Base-by-base conservation (phyloP, 2,113 vertebrate genomes). In the Xiphophorus couchianus region DNA sequence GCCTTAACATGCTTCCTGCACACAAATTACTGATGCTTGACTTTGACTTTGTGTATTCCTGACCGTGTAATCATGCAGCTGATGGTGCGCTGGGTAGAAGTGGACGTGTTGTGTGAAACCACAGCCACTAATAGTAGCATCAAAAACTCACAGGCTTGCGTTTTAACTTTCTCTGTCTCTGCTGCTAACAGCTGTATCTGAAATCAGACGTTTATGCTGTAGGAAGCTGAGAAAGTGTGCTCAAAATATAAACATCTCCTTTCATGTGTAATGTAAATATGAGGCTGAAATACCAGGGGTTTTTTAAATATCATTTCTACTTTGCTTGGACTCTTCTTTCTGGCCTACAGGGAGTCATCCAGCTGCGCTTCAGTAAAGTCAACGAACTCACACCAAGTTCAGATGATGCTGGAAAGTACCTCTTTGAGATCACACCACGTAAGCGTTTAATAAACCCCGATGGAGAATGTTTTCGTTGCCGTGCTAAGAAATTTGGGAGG, bases 351-450 rank as follows among this genome's bases (percentile, higher is more conserved):
- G 97, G 97, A 12, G 94, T 82, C 69, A 92, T 99, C 76, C 91
- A 90, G 71, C 93, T 99, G 31, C 95, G 94, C 42, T 95, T 95
- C 76, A 95, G 96, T 84, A 95, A 95, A 73, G 89, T 99, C 74
- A 96, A 94, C 19, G 96, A 99, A 86, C 89, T 97, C 8, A 90
- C 94, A 42, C 82, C 80, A 1, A 96, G 93, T 79, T 88, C 95
- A 0, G 97, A 99, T 27, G 97, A 99, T 48, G 92, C 92, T 0
- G 96, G 96, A 44, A 98, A 96, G 69, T 97, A 95, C 89, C 95
- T 98, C 76, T 99, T 99, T 0, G 97, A 99, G 88, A 95, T 99
- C 75, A 91, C 95, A 80, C 96, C 96, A 94, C 96, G 98, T 98
- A 90, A 91, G 96, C 11, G 69, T 51, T 62, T 17, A 19, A 33